Conservation (phyloP, 2,113 vertebrate genomes). For the Barbus barbus region DNA sequence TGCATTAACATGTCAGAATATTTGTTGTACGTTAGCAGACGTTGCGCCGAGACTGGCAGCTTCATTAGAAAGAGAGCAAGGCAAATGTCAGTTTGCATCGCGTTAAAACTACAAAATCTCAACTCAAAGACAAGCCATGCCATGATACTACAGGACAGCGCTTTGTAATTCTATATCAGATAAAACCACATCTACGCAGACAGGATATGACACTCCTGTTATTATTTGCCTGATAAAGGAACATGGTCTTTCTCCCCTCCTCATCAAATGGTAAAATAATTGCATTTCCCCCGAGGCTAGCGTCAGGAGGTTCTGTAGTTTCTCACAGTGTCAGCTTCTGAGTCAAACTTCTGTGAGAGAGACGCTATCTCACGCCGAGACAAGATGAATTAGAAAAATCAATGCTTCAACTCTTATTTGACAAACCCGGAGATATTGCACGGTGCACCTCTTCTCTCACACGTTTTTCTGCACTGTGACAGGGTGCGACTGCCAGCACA, state of each 20-base stretch:
- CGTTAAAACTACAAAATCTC: constrained; percentile 56
- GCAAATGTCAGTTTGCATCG: constrained; percentile 49
- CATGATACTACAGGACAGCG: constrained; percentile 57
- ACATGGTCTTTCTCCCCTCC: constrained; percentile 48
- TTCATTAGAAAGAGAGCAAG: constrained; percentile 56
- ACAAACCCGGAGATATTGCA: constrained; percentile 39
- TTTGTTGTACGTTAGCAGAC: constrained; percentile 39
- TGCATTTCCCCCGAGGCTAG: constrained; percentile 58
- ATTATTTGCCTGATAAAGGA: constrained; percentile 66
- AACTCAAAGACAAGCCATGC: constrained; percentile 54
- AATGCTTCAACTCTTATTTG: constrained; percentile 48
- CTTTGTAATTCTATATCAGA: constrained; percentile 63
- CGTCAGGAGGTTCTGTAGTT: constrained; percentile 56
- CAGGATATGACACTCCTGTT: constrained; percentile 65
- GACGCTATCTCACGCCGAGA: constrained; percentile 52
- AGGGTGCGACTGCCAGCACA: constrained; percentile 35
- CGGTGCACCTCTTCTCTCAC: constrained; percentile 37
- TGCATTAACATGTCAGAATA: constrained; percentile 28
- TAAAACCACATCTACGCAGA: constrained; percentile 59
- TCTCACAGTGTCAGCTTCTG: constrained; percentile 51
- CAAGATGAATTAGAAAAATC: constrained; percentile 58
- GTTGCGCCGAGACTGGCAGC: constrained; percentile 47
- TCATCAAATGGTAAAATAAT: constrained; percentile 66
- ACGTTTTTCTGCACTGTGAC: constrained; percentile 31
- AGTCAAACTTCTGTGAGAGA: constrained; percentile 47